Percentiles rank a stretch among this genome's conserved stretches.
These are phyloP conservation scores for Saguinus imperator DNA, from an alignment of 2,113 vertebrate genomes.

Conservation along the genomic window DNA sequence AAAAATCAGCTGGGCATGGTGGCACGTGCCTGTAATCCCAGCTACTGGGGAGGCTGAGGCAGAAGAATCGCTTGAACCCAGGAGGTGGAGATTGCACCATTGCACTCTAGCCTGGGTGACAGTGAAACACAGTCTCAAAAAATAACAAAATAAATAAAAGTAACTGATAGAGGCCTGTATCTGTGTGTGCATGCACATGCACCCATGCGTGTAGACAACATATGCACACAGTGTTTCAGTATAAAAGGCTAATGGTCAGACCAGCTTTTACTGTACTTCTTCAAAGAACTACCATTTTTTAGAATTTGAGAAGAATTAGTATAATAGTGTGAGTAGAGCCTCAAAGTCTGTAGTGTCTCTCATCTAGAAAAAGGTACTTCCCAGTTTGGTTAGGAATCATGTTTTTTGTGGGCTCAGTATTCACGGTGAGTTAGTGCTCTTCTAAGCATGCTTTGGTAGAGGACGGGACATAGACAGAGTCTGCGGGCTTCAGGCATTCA, in stretches of 20 bases:
- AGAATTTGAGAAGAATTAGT: constrained; percentile 25
- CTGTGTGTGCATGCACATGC: no score
- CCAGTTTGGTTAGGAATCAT: background rate
- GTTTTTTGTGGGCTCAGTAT: background rate
- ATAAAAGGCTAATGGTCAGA: background rate
- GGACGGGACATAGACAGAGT: background rate
- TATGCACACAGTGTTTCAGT: background rate
- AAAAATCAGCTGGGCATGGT: no score
- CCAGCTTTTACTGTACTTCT: background rate
- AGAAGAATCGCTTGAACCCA: no score
- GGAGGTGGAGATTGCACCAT: no score
- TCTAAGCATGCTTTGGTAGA: background rate
- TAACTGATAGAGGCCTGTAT: background rate
- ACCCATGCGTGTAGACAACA: no score
- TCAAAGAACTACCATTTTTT: background rate
- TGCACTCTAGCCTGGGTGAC: no score
- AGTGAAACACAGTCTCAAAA: no score
- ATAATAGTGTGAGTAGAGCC: background rate
- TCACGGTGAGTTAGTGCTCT: background rate
- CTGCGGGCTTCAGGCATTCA: background rate
- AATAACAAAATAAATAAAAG: background rate
- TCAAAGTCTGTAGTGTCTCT: background rate
- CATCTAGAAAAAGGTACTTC: background rate
- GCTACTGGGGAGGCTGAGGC: no score
- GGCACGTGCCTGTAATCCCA: no score